Percentiles rank a stretch among this genome's conserved stretches.
Evolutionary conservation across 2,888 invertebrate genomes (phyloP).

Genomic region (Lasioglossum villosulum): DNA sequence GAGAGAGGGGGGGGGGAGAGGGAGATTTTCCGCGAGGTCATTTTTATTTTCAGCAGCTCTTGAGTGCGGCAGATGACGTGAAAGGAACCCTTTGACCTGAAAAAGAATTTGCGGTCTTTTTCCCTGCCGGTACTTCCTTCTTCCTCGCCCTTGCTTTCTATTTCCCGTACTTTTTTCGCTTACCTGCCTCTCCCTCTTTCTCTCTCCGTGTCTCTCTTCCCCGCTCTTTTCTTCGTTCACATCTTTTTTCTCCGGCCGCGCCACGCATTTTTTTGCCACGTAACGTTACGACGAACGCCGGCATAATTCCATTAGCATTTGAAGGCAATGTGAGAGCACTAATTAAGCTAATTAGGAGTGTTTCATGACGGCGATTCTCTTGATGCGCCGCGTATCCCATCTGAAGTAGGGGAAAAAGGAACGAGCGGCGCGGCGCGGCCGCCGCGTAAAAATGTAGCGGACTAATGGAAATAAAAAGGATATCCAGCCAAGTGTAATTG

Average conservation of each 20-base stretch:
- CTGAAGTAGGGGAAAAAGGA: slow-evolving; percentile 14
- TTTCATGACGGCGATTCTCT: slow-evolving; percentile 50
- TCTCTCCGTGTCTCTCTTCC: not conserved
- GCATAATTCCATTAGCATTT: slow-evolving; percentile 59
- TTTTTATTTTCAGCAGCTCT: slow-evolving; percentile 69
- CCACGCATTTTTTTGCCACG: slow-evolving; percentile 37
- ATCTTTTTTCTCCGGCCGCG: not conserved
- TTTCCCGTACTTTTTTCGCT: not conserved
- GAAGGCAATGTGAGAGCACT: slow-evolving; percentile 55
- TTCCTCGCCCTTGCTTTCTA: not conserved
- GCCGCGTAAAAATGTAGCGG: slow-evolving; percentile 45
- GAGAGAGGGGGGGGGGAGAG: not conserved
- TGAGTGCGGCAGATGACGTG: slow-evolving; percentile 65
- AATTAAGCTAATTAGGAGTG: slow-evolving; percentile 65
- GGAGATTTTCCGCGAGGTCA: slow-evolving; percentile 59
- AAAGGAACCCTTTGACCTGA: slow-evolving; percentile 67
- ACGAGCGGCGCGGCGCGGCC: not conserved
- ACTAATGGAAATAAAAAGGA: slow-evolving; percentile 48
- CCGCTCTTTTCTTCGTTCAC: not conserved
- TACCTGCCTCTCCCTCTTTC: not conserved
- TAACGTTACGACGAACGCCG: slow-evolving; percentile 54
- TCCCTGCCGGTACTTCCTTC: slow-evolving; percentile 19
- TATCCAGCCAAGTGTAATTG: slow-evolving; percentile 37
- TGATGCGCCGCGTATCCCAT: slow-evolving; percentile 31
- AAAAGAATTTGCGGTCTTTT: slow-evolving; percentile 64